Percentiles rank a stretch among this genome's conserved stretches.
phyloP scores from a whole-genome alignment of 2,113 vertebrate genomes.

The Myiopsitta monachus region DNA sequence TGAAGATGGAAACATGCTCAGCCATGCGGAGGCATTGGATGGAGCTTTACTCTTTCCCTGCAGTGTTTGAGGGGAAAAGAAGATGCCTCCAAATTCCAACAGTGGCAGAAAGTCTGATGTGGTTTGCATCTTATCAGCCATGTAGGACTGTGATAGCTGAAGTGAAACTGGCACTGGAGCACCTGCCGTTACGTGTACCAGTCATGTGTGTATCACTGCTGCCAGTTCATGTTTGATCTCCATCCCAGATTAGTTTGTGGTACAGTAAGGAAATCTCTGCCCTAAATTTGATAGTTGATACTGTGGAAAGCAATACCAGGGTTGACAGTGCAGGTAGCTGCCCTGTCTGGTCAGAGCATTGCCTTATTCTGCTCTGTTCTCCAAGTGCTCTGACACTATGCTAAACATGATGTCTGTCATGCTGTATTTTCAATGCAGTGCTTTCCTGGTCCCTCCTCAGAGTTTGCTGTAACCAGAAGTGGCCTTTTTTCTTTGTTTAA shows the following conservation, averaged over 20 bases:
- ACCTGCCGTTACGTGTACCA: rapidly evolving
- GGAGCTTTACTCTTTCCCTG: background rate
- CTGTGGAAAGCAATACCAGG: background rate
- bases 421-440: background rate
- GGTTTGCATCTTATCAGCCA: background rate
- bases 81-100: background rate
- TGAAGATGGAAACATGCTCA: background rate
- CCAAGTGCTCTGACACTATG: background rate
- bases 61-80: background rate
- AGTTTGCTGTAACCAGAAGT: background rate
- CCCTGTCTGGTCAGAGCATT: background rate
- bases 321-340: background rate
- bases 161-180: background rate
- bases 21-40: background rate
- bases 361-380: background rate
- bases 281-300: background rate
- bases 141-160: background rate
- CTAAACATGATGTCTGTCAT: rapidly evolving
- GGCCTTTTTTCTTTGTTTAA: background rate
- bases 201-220: rapidly evolving
- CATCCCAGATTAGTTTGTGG: background rate
- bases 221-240: background rate
- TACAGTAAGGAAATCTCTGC: background rate
- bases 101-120: background rate
- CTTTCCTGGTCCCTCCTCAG: background rate